Conservation (phyloP, 2,113 vertebrate species). For the Gasterosteus aculeatus region DNA sequence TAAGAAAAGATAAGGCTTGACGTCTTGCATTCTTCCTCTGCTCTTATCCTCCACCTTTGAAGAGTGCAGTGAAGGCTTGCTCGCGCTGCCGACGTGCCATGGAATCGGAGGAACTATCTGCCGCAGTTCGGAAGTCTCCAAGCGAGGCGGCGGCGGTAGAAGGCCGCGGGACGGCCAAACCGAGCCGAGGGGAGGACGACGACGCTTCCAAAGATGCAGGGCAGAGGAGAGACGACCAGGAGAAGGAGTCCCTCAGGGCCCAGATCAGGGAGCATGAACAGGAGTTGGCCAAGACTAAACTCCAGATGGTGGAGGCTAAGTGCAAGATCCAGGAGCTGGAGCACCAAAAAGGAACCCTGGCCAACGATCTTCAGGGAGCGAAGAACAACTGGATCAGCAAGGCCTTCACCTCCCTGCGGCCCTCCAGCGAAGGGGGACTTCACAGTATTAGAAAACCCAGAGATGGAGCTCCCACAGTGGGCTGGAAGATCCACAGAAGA, state of each 20-base stretch:
- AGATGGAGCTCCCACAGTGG: conserved; percentile 1
- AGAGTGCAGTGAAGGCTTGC: conserved; percentile 88
- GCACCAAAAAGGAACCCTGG: conserved; percentile 89
- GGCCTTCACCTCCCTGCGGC: conserved; percentile 92
- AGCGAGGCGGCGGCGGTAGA: not conserved
- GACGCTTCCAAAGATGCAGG: not conserved
- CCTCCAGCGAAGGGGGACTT: conserved; percentile 70
- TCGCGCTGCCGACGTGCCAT: conserved; percentile 84
- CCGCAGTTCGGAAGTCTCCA: conserved; percentile 25
- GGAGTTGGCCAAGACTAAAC: conserved; percentile 91
- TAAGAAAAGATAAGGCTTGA: not conserved
- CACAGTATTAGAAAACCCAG: conserved; percentile 11
- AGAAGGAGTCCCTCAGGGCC: conserved; percentile 86
- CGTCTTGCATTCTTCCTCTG: not conserved
- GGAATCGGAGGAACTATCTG: conserved; percentile 77
- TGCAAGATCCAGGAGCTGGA: conserved; percentile 97
- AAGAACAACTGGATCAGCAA: conserved; percentile 98
- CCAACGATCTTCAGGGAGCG: conserved; percentile 90
- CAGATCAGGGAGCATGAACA: conserved; percentile 90
- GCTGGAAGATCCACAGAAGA: conserved; percentile 19
- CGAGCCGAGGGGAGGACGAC: not conserved
- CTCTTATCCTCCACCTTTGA: not conserved
- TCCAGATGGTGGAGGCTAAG: conserved; percentile 93
- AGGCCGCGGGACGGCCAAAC: not conserved
- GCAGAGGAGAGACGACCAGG: conserved; percentile 62